Evolutionary conservation across 1,140 invertebrate genomes (phyloP).

Genomic region (Aphidius ervi): DNA sequence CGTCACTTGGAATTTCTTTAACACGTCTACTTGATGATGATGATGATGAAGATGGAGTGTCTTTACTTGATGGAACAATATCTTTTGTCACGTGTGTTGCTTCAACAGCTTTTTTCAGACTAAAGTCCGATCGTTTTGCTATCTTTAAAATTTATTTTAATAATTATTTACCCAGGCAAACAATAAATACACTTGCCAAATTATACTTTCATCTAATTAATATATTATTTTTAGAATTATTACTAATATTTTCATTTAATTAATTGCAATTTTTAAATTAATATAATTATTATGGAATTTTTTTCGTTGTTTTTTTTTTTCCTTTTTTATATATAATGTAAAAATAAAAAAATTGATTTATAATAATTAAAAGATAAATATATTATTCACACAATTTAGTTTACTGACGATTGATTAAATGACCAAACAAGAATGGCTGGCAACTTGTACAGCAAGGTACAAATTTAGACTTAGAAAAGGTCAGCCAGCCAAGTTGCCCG

Average conservation of each 20-base stretch:
- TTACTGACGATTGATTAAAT: too few relatives aligned
- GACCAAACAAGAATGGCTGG: conserved; percentile 10
- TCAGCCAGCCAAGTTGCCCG: conserved; percentile 41
- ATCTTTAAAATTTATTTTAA: conserved; percentile 43
- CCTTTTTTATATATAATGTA: too few relatives aligned
- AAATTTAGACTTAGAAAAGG: conserved; percentile 49
- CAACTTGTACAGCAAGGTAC: conserved; percentile 32
- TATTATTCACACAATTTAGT: too few relatives aligned
- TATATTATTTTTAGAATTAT: conserved; percentile 1
- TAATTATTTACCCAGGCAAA: background rate
- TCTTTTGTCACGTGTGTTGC: conserved; percentile 64
- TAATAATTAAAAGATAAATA: too few relatives aligned
- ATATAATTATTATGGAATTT: too few relatives aligned
- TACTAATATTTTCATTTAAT: background rate
- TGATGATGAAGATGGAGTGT: conserved; percentile 9
- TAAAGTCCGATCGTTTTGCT: conserved; percentile 64
- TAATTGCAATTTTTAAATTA: too few relatives aligned
- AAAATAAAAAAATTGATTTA: too few relatives aligned
- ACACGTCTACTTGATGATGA: conserved; percentile 34
- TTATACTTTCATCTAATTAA: background rate
- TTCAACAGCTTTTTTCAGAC: conserved; percentile 62
- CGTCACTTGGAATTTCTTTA: conserved; percentile 46
- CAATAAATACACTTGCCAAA: conserved; percentile 9
- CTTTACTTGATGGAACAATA: conserved; percentile 51
- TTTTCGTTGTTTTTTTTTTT: too few relatives aligned